Base-by-base conservation (phyloP, 2,113 vertebrate species). In the Mastomys coucha region DNA sequence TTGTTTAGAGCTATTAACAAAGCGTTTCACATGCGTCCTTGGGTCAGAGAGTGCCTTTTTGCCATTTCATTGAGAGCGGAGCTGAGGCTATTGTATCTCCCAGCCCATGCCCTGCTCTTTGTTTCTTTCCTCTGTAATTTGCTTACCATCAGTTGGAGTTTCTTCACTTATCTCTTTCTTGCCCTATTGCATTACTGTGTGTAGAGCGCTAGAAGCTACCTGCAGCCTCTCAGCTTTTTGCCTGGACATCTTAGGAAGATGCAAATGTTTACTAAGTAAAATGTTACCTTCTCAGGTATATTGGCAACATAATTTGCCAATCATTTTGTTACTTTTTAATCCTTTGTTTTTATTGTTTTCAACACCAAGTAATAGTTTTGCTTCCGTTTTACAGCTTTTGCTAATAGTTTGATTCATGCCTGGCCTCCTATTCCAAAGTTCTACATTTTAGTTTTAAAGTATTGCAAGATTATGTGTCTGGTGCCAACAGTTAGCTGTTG, bases 31-130 rank as follows among this genome's bases (percentile, higher is more conserved):
- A n/a, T n/a, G 7, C 88, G 2, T 7, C 5, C 91, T 87, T 75
- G 22, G 36, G 31, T 49, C 73, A 69, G 60, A 45, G 51, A 95
- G 36, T 67, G 33, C 91, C 93, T 96, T 88, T 95, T 91, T 87
- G 51, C 45, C 33, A 56, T 26, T 33, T 65, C 42, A 87, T 33
- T 67, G 49, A 81, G 9, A 82, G 45, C 77, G 33, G 88, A 87
- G 26, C 36, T 89, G 91, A 96, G 60, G 39, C 67, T 33, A 0
- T 69, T 69, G 67, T 14, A 6, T 69, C 31, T 69, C 85, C n/a
- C 26, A 80, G 36, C 16, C 16, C 19, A 58, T 49, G 26, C 39
- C 33, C 45, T 92, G 53, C 69, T 45, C 9, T 58, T 28, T 67
- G 3, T 45, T 45, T 78, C 39, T 39, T 70, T 65, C 73, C 78